Base-by-base conservation (phyloP, 2,113 vertebrate species). In the Columba janthina region DNA sequence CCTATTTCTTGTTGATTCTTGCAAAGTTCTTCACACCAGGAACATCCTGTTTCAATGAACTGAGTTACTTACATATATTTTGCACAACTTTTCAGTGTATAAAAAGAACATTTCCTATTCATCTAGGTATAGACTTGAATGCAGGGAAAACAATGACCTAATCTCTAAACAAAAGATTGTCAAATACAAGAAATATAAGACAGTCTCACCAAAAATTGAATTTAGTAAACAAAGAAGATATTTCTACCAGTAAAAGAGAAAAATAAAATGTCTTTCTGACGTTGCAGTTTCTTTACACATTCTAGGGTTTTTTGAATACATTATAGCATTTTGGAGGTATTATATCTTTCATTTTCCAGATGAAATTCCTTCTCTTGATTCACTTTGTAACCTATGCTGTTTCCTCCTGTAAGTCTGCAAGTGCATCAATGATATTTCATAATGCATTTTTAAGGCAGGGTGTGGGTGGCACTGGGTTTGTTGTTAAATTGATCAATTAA, bases 61-160 rank as follows among this genome's bases (percentile, higher is more conserved):
- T 72, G 50, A 51, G 25, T 11, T 29, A 26, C 14, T 56, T 76
- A 21, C 2, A 22, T 53, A 13, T 8, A 14, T 91, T 84, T 61
- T 0, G 0, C 10, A 24, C 8, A 69, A 12, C 16, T 34, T 77
- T 73, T 76, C 53, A 65, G 16, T 1, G 0, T 38, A 32, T 19
- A 19, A 32, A 90, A 78, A 44, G 25, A 67, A 38, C 5, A 28
- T 46, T 62, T 82, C 5, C 7, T 71, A 16, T 74, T 51, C 8
- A 22, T 40, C 12, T 46, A 51, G 32, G 13, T 4, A 12, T 24
- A 60, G 26, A 48, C 6, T 53, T 64, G 12, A 64, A 67, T 60
- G 9, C 4, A 56, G 9, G 42, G 21, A 34, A 67, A 54, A 48
- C 4, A 72, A 29, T 4, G 12, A 74, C 15, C 3, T 46, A 16